Percentiles rank a stretch among this genome's conserved stretches.
These are phyloP conservation scores for Dolomedes plantarius DNA, from an alignment of 2,888 invertebrate genomes.

Conservation along the genomic window DNA sequence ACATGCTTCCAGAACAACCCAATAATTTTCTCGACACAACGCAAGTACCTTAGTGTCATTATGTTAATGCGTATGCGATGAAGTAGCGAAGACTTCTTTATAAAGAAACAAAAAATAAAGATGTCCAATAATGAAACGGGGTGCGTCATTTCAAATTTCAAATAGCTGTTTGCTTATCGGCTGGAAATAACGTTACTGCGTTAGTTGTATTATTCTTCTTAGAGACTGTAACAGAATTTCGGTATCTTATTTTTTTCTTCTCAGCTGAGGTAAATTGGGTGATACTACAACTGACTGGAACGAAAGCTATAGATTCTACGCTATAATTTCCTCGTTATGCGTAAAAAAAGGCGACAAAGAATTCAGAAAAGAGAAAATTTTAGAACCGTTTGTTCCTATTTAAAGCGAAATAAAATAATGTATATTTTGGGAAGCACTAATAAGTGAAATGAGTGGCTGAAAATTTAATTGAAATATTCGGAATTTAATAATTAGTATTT, in stretches of 20 bases:
- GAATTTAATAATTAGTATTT: too few relatives aligned
- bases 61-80: slow-evolving; percentile 30
- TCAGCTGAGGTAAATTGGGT: background rate
- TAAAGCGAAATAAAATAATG: too few relatives aligned
- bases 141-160: slow-evolving; percentile 35
- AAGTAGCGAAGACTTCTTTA: background rate
- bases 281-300: background rate
- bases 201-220: background rate
- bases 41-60: slow-evolving; percentile 30
- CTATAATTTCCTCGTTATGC: background rate
- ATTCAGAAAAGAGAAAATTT: background rate
- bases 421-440: too few relatives aligned
- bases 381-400: too few relatives aligned
- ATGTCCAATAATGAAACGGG: slow-evolving; percentile 32
- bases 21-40: slow-evolving; percentile 51
- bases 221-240: background rate
- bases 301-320: background rate
- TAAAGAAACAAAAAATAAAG: slow-evolving; percentile 13
- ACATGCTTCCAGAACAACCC: slow-evolving; percentile 3
- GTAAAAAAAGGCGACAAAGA: background rate
- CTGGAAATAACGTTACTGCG: slow-evolving; percentile 12
- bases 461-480: too few relatives aligned
- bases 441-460: too few relatives aligned
- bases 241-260: background rate
- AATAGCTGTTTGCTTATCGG: slow-evolving; percentile 32